Percentiles rank a stretch among this genome's conserved stretches.
phyloP scores from a whole-genome alignment of 2,888 invertebrate genomes.

The Tetragonisca angustula region DNA sequence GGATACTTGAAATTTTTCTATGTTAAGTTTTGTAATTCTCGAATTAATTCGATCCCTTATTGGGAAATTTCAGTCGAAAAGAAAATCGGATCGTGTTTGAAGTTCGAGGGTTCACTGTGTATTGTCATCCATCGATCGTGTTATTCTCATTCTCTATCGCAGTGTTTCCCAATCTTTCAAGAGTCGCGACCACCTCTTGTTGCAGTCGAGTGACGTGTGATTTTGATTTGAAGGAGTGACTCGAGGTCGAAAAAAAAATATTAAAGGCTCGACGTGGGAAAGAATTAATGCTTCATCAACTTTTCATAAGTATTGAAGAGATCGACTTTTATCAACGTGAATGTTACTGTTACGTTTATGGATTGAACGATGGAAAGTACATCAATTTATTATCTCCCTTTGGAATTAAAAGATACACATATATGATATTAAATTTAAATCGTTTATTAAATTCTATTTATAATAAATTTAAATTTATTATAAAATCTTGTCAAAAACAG shows the following conservation, averaged over 20 bases:
- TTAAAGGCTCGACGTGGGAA: background rate
- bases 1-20: too few relatives aligned
- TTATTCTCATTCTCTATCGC: constrained; percentile 6
- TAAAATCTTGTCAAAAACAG: background rate
- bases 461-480: too few relatives aligned
- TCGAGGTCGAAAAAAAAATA: background rate
- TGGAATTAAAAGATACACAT: background rate
- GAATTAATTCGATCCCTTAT: too few relatives aligned
- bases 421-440: background rate
- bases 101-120: too few relatives aligned
- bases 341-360: background rate
- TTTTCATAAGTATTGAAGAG: background rate
- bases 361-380: background rate
- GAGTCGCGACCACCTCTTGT: background rate
- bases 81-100: too few relatives aligned
- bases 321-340: background rate
- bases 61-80: too few relatives aligned
- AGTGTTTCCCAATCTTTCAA: background rate
- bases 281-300: background rate
- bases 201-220: background rate
- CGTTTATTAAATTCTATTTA: background rate
- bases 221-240: background rate
- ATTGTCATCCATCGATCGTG: constrained; percentile 9
- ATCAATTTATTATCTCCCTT: background rate
- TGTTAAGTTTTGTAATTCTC: too few relatives aligned